These are phyloP conservation scores for Sweltsa coloradensis DNA, from an alignment of 1,140 invertebrate genomes.

Conservation along the genomic window DNA sequence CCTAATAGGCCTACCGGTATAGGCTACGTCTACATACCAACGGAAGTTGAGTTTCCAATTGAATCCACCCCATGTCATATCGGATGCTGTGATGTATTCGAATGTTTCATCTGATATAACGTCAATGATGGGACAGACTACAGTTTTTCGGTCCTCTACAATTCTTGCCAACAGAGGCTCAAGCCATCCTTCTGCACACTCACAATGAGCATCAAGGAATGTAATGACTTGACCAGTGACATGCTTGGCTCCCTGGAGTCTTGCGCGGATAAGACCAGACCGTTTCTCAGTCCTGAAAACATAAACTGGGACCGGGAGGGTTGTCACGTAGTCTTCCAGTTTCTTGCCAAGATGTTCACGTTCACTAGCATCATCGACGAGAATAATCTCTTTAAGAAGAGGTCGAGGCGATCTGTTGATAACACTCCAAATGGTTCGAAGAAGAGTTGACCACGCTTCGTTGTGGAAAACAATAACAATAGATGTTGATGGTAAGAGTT, in stretches of 20 bases:
- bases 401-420: constrained; percentile 82
- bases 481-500: constrained; percentile 72
- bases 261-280: constrained; percentile 85
- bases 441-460: constrained; percentile 92
- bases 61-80: constrained; percentile 95
- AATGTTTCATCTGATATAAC: constrained; percentile 97
- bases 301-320: constrained; percentile 67
- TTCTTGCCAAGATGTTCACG: constrained; percentile 81
- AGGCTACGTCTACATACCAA: constrained; percentile 76
- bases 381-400: constrained; percentile 84
- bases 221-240: constrained; percentile 90
- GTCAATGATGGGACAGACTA: constrained; percentile 96
- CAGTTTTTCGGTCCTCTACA: constrained; percentile 78
- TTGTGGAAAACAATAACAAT: constrained; percentile 98
- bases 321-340: constrained; percentile 81
- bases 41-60: constrained; percentile 98
- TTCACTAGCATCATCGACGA: constrained; percentile 93
- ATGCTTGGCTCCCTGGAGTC: constrained; percentile 81
- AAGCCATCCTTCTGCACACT: constrained; percentile 85
- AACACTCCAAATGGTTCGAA: constrained; percentile 92
- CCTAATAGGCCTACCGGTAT: too few species aligned
- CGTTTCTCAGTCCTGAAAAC: constrained; percentile 79
- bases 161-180: constrained; percentile 84
- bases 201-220: constrained; percentile 94
- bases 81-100: constrained; percentile 87